These are phyloP conservation scores for Drosophila micromelanica DNA, from an alignment of 1,140 invertebrate species.

Conservation along the genomic window DNA sequence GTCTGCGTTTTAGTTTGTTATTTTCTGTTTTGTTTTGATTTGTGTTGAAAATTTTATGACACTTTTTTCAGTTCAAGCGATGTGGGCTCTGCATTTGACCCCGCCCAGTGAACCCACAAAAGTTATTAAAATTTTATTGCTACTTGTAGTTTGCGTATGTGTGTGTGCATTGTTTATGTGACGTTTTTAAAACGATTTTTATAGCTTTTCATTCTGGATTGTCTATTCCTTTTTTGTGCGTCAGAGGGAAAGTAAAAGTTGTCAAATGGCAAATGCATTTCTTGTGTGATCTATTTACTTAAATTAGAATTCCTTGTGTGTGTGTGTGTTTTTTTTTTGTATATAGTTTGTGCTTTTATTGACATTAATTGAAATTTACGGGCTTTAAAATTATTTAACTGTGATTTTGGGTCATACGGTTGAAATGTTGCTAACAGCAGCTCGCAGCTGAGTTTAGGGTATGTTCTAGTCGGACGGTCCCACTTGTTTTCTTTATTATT, in stretches of 20 bases:
- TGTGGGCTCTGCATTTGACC: slow-evolving; percentile 41
- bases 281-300: slow-evolving; percentile 30
- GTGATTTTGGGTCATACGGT: too few species aligned
- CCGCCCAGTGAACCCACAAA: slow-evolving; percentile 49
- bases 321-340: slow-evolving; percentile 7
- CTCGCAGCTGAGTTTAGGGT: too few species aligned
- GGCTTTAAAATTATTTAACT: slow-evolving; percentile 17
- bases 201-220: slow-evolving; percentile 40
- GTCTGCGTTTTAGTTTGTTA: slow-evolving; percentile 66
- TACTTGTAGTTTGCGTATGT: slow-evolving; percentile 23
- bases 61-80: slow-evolving; percentile 4
- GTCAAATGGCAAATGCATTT: slow-evolving; percentile 57
- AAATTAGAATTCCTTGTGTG: slow-evolving; percentile 4
- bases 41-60: slow-evolving; percentile 50
- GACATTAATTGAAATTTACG: slow-evolving; percentile 43
- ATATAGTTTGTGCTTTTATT: slow-evolving; percentile 29
- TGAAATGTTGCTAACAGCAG: too few species aligned
- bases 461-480: too few species aligned
- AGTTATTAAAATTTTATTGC: slow-evolving; percentile 76
- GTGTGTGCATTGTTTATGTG: slow-evolving; percentile 23
- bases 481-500: not conserved
- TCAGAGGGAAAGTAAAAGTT: not conserved
- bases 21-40: slow-evolving; percentile 53
- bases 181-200: slow-evolving; percentile 53
- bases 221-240: slow-evolving; percentile 7